Evolutionary conservation across 2,888 invertebrate genomes (phyloP).

Genomic region (Dasysyrphus albostriatus): DNA sequence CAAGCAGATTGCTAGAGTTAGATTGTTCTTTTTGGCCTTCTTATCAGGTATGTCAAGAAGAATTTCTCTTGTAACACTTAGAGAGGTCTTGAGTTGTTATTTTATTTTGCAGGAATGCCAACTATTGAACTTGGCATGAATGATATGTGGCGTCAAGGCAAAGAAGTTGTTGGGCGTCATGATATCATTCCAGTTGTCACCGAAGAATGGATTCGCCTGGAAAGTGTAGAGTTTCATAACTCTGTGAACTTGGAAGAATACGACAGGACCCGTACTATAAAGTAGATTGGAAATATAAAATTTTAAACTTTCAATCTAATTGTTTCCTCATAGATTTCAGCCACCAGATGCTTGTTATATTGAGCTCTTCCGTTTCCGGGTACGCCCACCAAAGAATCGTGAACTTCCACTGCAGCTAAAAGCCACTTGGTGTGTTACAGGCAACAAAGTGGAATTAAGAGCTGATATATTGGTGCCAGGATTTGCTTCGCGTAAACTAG

Average conservation of each 20-base stretch:
- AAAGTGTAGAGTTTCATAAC: slow-evolving; percentile 96
- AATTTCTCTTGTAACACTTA: background rate
- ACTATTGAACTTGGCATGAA: slow-evolving; percentile 98
- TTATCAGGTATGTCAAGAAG: slow-evolving; percentile 88
- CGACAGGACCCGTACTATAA: slow-evolving; percentile 92
- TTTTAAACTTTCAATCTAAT: no score
- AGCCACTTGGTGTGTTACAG: slow-evolving; percentile 93
- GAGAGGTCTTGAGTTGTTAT: background rate
- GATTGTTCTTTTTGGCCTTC: slow-evolving; percentile 98
- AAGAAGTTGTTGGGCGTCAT: slow-evolving; percentile 98
- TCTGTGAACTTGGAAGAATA: slow-evolving; percentile 97
- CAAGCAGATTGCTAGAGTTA: slow-evolving; percentile 96
- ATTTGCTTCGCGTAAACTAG: slow-evolving; percentile 96
- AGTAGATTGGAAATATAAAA: slow-evolving; percentile 85
- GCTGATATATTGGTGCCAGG: slow-evolving; percentile 98
- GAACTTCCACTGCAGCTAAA: slow-evolving; percentile 98
- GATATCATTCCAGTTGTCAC: slow-evolving; percentile 99
- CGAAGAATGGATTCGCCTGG: slow-evolving; percentile 99
- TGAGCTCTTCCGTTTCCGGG: slow-evolving; percentile 97
- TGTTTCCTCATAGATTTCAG: slow-evolving; percentile 88
- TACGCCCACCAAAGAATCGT: slow-evolving; percentile 96
- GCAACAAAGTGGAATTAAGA: slow-evolving; percentile 96
- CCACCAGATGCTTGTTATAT: slow-evolving; percentile 99
- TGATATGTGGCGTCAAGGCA: slow-evolving; percentile 98
- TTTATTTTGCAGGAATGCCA: slow-evolving; percentile 90